A percentile compares a stretch with the other conserved stretches of the same genome.
Evolutionary conservation across 2,113 vertebrate genomes (phyloP).

Genomic region (Gopherus evgoodei): DNA sequence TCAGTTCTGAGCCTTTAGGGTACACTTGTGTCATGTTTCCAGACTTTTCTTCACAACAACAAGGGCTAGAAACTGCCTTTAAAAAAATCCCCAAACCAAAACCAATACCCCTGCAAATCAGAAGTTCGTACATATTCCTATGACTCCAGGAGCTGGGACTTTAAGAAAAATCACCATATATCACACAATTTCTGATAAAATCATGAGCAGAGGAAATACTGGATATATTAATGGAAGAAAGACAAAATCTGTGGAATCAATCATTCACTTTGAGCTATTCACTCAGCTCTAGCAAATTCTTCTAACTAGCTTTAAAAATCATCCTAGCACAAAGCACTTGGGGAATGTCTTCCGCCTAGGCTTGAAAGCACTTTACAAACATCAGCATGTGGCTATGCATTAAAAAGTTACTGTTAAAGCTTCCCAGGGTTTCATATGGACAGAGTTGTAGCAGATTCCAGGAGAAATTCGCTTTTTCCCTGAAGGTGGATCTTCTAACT

Average conservation of each 20-base stretch:
- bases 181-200: neutral
- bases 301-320: neutral
- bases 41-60: neutral
- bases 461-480: neutral
- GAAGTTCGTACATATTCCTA: neutral
- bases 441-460: neutral
- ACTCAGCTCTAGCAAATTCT: neutral
- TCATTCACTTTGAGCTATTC: neutral
- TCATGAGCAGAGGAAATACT: neutral
- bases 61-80: neutral
- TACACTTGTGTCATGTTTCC: too few species aligned
- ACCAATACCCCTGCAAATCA: neutral
- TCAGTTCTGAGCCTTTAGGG: neutral
- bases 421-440: neutral
- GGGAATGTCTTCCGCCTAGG: neutral
- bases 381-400: neutral
- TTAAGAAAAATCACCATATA: neutral
- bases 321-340: neutral
- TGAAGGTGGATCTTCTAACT: neutral
- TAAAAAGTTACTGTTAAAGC: neutral
- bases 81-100: too few species aligned
- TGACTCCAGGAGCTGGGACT: neutral
- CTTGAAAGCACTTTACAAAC: neutral
- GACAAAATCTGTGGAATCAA: neutral
- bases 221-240: neutral